Percentiles rank a stretch among this genome's conserved stretches.
phyloP scores from a whole-genome alignment of 2,113 vertebrate species.

The Rhinoderma darwinii region DNA sequence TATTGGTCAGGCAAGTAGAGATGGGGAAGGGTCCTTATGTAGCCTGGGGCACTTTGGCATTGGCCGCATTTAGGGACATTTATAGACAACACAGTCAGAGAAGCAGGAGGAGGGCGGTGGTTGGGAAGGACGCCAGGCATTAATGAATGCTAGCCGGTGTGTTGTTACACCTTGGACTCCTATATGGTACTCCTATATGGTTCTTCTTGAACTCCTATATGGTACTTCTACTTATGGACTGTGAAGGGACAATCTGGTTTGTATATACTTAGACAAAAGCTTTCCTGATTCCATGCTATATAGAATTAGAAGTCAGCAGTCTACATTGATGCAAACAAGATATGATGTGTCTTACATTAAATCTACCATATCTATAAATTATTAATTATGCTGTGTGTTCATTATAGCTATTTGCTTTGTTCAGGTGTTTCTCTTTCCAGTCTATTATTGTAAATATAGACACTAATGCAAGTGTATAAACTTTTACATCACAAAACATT shows the following conservation, averaged over 20 bases:
- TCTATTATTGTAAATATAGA: not conserved
- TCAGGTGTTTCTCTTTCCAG: not conserved
- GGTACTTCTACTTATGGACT: no score
- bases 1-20: no score
- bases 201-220: no score
- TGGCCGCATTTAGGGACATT: no score
- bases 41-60: no score
- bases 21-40: no score
- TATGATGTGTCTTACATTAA: conserved; percentile 23
- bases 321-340: not conserved
- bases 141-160: no score
- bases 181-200: no score
- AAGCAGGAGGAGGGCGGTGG: no score
- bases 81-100: no score
- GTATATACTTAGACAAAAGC: not conserved
- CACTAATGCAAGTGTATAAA: not conserved
- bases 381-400: not conserved
- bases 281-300: not conserved
- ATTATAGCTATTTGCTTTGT: not conserved
- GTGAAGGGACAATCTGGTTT: not conserved
- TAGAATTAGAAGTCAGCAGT: not conserved
- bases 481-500: not conserved
- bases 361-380: conserved; percentile 3
- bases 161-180: no score
- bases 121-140: no score